Evolutionary conservation across 2,113 vertebrate genomes (phyloP).

Genomic region (Struthio camelus): DNA sequence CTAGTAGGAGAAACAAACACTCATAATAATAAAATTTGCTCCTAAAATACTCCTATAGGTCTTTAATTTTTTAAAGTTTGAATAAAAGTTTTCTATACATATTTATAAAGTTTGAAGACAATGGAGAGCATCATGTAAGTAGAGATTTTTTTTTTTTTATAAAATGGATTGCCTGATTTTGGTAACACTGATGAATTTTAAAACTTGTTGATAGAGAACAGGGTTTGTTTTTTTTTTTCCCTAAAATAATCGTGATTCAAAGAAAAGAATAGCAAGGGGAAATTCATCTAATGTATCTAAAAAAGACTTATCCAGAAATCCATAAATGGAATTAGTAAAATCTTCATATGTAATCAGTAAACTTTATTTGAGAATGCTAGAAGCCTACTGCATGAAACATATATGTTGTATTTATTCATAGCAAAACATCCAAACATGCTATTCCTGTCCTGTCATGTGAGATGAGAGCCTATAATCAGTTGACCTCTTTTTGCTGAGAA

Average conservation of each 20-base stretch:
- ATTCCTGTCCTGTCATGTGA: not conserved
- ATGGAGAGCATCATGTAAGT: not conserved
- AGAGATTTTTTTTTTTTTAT: not conserved
- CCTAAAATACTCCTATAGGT: not conserved
- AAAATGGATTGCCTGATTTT: not conserved
- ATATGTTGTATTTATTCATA: not conserved
- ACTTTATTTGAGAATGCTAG: not conserved
- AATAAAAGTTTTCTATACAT: not conserved
- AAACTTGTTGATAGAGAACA: not conserved
- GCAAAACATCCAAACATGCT: not conserved
- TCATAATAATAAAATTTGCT: not conserved
- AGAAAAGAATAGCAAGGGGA: not conserved
- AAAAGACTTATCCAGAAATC: not conserved
- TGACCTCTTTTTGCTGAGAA: not conserved
- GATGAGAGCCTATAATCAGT: not conserved
- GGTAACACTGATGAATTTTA: not conserved
- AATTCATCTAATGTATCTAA: not conserved
- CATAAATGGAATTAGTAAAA: accelerated
- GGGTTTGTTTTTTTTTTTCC: not conserved
- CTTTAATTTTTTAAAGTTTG: not conserved
- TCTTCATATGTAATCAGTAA: not conserved
- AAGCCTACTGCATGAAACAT: not conserved
- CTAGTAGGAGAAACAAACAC: not conserved
- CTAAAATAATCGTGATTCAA: not conserved
- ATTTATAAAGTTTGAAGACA: not conserved